Evolutionary conservation across 2,797 vertebrate genomes (phyloP).

Genomic region (Hypotaenidia okinawae): DNA sequence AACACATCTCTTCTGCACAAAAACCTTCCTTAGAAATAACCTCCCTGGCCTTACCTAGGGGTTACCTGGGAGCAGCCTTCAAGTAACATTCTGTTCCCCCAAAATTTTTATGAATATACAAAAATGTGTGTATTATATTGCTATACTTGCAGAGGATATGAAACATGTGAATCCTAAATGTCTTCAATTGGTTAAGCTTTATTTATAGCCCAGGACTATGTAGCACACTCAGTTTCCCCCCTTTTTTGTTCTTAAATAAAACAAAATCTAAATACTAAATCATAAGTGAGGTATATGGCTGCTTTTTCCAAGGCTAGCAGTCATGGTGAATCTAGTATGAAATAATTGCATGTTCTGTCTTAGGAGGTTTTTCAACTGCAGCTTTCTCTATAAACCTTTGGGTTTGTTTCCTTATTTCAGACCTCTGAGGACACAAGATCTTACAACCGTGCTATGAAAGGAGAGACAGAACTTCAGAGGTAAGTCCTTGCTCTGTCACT

Average conservation of each 20-base stretch:
- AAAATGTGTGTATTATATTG: not conserved
- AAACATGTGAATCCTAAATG: not conserved
- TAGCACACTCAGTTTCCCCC: not conserved
- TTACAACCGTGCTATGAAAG: slow-evolving; percentile 16
- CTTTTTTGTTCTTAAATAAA: not conserved
- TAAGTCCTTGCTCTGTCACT: slow-evolving; percentile 34
- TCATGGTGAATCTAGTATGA: not conserved
- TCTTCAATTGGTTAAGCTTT: not conserved
- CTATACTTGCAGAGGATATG: not conserved
- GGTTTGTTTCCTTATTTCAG: slow-evolving; percentile 45
- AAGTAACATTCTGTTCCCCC: not conserved
- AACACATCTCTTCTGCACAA: not conserved
- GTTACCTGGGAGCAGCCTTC: not conserved
- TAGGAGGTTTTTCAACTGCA: not conserved
- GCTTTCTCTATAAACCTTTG: not conserved
- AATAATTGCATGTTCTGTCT: not conserved
- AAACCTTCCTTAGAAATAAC: not conserved
- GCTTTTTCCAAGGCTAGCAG: not conserved
- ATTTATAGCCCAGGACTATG: not conserved
- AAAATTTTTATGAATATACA: not conserved
- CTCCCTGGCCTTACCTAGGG: not conserved
- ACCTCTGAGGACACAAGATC: slow-evolving; percentile 41
- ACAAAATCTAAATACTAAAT: not conserved
- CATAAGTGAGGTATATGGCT: not conserved
- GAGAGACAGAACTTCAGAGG: slow-evolving; percentile 60